phyloP scores from a whole-genome alignment of 2,113 vertebrate genomes.

The Mola mola region DNA sequence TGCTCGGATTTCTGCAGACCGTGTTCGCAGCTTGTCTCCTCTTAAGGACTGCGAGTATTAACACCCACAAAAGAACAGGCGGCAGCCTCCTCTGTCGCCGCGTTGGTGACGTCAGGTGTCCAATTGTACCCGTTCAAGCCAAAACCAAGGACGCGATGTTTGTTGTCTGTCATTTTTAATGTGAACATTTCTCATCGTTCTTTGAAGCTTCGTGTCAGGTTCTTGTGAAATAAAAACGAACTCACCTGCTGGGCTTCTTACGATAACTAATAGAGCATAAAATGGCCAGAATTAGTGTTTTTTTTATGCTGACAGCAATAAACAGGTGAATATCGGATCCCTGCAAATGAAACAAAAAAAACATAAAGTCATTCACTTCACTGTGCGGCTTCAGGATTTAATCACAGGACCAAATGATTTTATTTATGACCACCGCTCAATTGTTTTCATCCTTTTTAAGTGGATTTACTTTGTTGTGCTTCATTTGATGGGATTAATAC shows the following conservation, averaged over 20 bases:
- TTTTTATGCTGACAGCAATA: not conserved
- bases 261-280: not conserved
- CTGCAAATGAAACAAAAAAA: no score
- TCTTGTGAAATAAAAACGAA: constrained; percentile 45
- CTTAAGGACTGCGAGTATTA: constrained; percentile 17
- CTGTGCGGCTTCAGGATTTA: no score
- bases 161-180: constrained; percentile 6
- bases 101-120: no score
- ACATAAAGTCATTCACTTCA: no score
- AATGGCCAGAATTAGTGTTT: not conserved
- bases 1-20: constrained; percentile 23
- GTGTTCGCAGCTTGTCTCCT: constrained; percentile 30
- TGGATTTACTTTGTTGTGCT: no score
- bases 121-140: no score
- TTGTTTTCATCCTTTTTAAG: no score
- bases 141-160: constrained; percentile 1
- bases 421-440: no score
- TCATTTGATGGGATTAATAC: no score
- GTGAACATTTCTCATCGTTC: constrained; percentile 16
- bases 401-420: no score
- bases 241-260: not conserved
- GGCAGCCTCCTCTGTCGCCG: not conserved
- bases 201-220: constrained; percentile 36
- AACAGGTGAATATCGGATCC: no score
- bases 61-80: not conserved